Percentiles rank a stretch among this genome's conserved stretches.
phyloP scores from a whole-genome alignment of 2,797 vertebrate species.

The Threskiornis aethiopicus region DNA sequence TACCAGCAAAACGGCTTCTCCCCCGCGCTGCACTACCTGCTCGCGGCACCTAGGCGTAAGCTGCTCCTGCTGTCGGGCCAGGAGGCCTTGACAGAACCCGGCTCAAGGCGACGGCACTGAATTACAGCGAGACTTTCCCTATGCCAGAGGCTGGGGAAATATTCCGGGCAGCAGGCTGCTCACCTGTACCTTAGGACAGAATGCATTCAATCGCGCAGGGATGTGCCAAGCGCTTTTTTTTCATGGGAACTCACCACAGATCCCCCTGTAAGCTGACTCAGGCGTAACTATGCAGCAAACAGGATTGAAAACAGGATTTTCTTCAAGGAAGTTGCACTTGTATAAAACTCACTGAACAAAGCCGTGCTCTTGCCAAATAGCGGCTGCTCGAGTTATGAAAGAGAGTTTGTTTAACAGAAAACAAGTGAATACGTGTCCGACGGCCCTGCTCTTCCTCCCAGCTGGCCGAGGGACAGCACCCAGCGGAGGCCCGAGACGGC shows the following conservation, averaged over 20 bases:
- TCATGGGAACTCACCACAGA: background rate
- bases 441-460: background rate
- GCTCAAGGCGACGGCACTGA: background rate
- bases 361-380: background rate
- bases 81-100: background rate
- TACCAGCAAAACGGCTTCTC: background rate
- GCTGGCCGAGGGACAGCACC: background rate
- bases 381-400: background rate
- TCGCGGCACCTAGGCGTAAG: background rate
- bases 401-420: conserved; percentile 4
- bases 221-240: background rate
- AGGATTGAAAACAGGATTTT: background rate
- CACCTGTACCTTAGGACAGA: background rate
- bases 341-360: background rate
- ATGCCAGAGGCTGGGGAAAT: background rate
- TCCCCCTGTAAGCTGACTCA: background rate
- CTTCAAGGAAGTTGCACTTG: background rate
- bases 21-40: background rate
- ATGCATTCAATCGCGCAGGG: background rate
- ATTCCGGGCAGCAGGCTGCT: background rate
- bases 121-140: background rate
- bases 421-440: background rate
- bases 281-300: background rate
- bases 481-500: background rate
- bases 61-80: background rate